Conservation (phyloP, 2,113 vertebrate genomes). For the Takifugu flavidus region DNA sequence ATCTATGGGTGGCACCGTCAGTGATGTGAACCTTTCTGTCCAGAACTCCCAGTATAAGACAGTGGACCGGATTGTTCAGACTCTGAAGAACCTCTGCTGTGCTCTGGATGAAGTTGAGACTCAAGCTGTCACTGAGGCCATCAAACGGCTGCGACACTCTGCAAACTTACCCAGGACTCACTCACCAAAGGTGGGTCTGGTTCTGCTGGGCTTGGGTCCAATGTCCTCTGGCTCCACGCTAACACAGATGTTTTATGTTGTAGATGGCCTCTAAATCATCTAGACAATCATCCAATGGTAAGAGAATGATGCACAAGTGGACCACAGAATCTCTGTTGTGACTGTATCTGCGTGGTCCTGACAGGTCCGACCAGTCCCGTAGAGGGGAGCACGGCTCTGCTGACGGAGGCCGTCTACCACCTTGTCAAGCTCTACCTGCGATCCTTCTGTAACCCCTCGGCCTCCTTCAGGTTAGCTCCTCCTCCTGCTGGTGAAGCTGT, state of each 20-base stretch:
- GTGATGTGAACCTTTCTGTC: background rate
- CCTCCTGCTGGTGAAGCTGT: slow-evolving; percentile 26
- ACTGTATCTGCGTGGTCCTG: background rate
- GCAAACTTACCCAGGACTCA: slow-evolving; percentile 84
- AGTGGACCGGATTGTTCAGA: slow-evolving; percentile 86
- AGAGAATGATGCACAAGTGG: slow-evolving; percentile 1
- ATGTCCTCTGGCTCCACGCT: background rate
- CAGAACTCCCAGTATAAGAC: slow-evolving; percentile 84
- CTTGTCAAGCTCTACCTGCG: slow-evolving; percentile 83
- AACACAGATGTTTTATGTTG: slow-evolving; percentile 23
- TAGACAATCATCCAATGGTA: slow-evolving; percentile 64
- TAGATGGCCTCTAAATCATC: slow-evolving; percentile 76
- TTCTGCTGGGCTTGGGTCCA: no score
- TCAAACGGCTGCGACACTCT: slow-evolving; percentile 86
- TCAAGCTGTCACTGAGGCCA: slow-evolving; percentile 79
- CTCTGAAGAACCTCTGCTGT: slow-evolving; percentile 88
- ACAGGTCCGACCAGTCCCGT: slow-evolving; percentile 72
- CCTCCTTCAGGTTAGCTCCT: slow-evolving; percentile 35
- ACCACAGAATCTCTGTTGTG: background rate
- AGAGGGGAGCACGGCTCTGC: slow-evolving; percentile 76
- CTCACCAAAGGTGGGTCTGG: slow-evolving; percentile 78
- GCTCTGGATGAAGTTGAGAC: slow-evolving; percentile 91
- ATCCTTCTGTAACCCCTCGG: slow-evolving; percentile 72
- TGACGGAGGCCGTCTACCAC: slow-evolving; percentile 85
- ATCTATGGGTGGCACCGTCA: no score